Base-by-base conservation (phyloP, 2,888 invertebrate species). In the Schizotus pectinicornis region DNA sequence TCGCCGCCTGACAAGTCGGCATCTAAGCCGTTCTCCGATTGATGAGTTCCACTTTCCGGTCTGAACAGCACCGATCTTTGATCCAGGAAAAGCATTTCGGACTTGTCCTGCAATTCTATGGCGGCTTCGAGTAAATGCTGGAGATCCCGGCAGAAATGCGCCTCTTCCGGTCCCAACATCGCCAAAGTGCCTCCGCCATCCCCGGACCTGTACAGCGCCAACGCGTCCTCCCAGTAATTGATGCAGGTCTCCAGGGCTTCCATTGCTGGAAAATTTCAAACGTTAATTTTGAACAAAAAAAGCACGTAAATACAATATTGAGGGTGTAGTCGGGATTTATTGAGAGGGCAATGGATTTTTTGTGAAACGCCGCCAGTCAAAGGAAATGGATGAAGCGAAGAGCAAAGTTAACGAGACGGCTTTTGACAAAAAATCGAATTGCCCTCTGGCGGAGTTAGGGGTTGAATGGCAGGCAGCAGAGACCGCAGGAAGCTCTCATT, bases 161-260 rank as follows among this genome's bases (percentile, higher is more conserved):
- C 90, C 76, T 94, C 94, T 74, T 93, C 93, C 11, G 90, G 88
- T 13, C 91, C 89, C 7, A 92, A 88, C 64, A 93, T 84, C 32
- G 90, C 86, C 41, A 88, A 81, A 0, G 89, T 84, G 74, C 80
- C 59, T 70, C 86, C 83, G 73, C 85, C 83, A 50, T 85, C 83
- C 60, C 79, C 75, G 11, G 86, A 81, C 35, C 87, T 85, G 75
- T 94, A 94, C 35, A 91, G 87, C 0, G 91, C 88, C 65, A 97
- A 81, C 7, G 96, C 95, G 80, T 97, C 95, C 79, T 98, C 96
- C 96, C 96, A 97, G 77, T 91, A 94, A 75, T 91, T 92, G 66
- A 97, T 91, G 61, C 94, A 94, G 11, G 91, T 91, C 74, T 95
- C 95, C 67, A 97, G 79, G 0, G 95, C 93, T 79, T 97, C 96